Conservation (phyloP, 2,888 invertebrate genomes). For the Stenurella melanura region DNA sequence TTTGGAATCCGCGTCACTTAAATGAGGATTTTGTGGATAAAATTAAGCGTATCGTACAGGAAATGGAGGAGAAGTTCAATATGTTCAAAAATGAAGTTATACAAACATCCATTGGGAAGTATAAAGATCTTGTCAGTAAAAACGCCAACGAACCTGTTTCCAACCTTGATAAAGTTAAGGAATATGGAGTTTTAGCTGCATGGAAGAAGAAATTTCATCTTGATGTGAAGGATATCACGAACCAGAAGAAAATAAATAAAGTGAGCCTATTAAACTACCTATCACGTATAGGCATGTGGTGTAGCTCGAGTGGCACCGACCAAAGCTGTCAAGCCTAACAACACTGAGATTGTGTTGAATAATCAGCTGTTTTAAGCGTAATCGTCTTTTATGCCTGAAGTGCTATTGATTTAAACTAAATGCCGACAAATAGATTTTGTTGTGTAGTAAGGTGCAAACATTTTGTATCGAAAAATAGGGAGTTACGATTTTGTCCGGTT, state of each 20-base stretch:
- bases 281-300: too few relatives aligned
- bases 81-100: slow-evolving; percentile 17
- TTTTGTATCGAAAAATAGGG: too few relatives aligned
- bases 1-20: slow-evolving; percentile 1
- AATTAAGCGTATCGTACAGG: background rate
- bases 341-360: too few relatives aligned
- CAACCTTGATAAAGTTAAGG: background rate
- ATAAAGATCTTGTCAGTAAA: background rate
- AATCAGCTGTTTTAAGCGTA: too few relatives aligned
- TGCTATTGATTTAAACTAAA: too few relatives aligned
- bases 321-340: too few relatives aligned
- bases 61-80: slow-evolving; percentile 24
- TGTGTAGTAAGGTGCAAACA: too few relatives aligned
- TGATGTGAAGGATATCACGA: background rate
- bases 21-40: slow-evolving; percentile 22
- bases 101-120: background rate
- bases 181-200: background rate
- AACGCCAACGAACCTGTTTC: background rate
- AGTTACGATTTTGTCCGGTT: too few relatives aligned
- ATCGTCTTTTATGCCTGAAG: too few relatives aligned
- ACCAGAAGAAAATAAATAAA: background rate
- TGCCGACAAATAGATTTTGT: too few relatives aligned
- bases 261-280: background rate
- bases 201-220: background rate
- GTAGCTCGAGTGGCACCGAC: too few relatives aligned